Percentiles rank a stretch among this genome's conserved stretches.
phyloP scores from a whole-genome alignment of 2,113 vertebrate species.

The Pelvicachromis taeniatus region DNA sequence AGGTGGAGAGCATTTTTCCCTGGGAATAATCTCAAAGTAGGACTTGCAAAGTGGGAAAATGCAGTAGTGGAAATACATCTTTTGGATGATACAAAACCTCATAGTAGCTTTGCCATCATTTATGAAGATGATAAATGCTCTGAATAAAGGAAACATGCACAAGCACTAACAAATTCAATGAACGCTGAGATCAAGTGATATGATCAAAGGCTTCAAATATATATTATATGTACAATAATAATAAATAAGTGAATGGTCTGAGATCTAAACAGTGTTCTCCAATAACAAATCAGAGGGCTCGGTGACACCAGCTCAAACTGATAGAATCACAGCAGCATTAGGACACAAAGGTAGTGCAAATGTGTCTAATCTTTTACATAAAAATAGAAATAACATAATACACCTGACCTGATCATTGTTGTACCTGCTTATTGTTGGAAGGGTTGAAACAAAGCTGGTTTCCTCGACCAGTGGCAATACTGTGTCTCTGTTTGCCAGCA shows the following conservation, averaged over 20 bases:
- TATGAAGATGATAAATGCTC: neutral
- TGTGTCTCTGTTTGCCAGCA: neutral
- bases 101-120: neutral
- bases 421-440: neutral
- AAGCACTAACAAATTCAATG: neutral
- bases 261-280: neutral
- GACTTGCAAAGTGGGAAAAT: neutral
- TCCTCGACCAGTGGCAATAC: fast-evolving
- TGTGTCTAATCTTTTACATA: neutral
- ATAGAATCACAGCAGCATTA: neutral
- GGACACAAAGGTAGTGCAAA: neutral
- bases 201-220: neutral
- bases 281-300: neutral
- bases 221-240: too few relatives aligned
- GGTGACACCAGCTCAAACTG: neutral
- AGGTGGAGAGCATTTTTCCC: slow-evolving; percentile 12
- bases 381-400: neutral
- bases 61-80: neutral
- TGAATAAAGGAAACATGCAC: neutral
- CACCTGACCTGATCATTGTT: neutral
- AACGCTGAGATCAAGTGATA: neutral
- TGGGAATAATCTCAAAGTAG: slow-evolving; percentile 19
- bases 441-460: neutral
- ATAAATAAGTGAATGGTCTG: neutral
- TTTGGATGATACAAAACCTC: neutral